These are phyloP conservation scores for Dipodomys stephensi DNA, from an alignment of 2,113 vertebrate genomes.

Conservation along the genomic window DNA sequence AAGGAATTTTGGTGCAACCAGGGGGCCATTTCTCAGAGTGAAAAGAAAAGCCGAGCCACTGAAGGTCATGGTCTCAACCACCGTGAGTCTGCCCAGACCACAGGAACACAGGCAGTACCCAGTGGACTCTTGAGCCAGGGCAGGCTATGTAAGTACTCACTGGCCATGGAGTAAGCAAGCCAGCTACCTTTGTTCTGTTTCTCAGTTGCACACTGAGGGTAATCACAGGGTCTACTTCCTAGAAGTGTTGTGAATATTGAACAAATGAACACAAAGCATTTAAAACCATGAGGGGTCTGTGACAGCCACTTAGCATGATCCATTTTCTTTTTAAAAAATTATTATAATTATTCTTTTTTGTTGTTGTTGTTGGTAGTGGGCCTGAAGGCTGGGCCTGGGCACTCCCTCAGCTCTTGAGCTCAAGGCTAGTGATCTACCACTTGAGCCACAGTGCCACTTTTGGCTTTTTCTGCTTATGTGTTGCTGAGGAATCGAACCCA, in stretches of 20 bases:
- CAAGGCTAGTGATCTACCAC: no score
- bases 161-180: neutral
- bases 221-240: neutral
- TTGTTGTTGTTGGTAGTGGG: no score
- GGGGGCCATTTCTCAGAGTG: no score
- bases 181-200: neutral
- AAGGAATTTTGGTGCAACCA: neutral
- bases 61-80: no score
- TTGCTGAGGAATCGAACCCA: no score
- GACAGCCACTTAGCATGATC: neutral
- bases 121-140: fast-evolving
- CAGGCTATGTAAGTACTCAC: no score
- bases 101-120: no score
- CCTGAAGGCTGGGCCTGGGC: no score
- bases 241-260: neutral
- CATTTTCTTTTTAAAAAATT: no score
- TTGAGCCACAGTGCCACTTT: no score
- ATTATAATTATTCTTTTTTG: neutral
- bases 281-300: fast-evolving
- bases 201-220: neutral
- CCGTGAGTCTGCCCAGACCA: fast-evolving
- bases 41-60: neutral
- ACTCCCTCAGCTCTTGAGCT: no score
- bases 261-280: neutral
- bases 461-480: no score